A percentile compares a stretch with the other conserved stretches of the same genome.
phyloP scores from a whole-genome alignment of 2,797 vertebrate genomes.

The Chloroceryle inda region DNA sequence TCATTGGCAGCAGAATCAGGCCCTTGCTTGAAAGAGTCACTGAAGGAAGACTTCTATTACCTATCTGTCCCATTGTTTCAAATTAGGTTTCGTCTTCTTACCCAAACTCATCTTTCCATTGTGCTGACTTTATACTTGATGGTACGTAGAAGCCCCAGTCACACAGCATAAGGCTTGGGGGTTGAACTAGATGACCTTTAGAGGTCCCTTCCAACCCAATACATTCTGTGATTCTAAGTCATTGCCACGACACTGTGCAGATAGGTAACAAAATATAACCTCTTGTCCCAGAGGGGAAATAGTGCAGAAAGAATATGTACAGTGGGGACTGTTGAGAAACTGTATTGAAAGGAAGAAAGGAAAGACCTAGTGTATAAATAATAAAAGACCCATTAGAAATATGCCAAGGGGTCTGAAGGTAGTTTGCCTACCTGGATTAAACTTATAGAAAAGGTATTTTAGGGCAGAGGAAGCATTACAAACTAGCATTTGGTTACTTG shows the following conservation, averaged over 20 bases:
- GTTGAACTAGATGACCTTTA: too few relatives aligned
- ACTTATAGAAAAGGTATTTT: background rate
- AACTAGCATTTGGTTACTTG: background rate
- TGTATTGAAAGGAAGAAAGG: background rate
- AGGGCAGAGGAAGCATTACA: background rate
- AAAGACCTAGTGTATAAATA: background rate
- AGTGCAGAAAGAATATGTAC: background rate
- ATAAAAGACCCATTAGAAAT: background rate
- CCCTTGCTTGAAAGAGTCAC: background rate
- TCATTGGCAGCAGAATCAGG: background rate
- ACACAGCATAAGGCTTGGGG: background rate
- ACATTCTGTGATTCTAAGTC: background rate
- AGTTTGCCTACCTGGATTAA: background rate
- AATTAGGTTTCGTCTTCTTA: constrained; percentile 53
- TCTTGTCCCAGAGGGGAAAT: background rate
- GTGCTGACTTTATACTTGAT: background rate
- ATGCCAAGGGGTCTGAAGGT: background rate
- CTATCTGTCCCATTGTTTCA: background rate
- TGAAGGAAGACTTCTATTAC: background rate
- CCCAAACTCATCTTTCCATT: constrained; percentile 32
- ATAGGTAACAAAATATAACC: background rate
- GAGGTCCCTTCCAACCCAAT: too few relatives aligned
- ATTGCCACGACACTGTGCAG: background rate
- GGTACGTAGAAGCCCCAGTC: background rate
- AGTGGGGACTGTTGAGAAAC: background rate